Percentiles rank a stretch among this genome's conserved stretches.
phyloP scores from a whole-genome alignment of 2,797 vertebrate species.

The Cygnus olor region DNA sequence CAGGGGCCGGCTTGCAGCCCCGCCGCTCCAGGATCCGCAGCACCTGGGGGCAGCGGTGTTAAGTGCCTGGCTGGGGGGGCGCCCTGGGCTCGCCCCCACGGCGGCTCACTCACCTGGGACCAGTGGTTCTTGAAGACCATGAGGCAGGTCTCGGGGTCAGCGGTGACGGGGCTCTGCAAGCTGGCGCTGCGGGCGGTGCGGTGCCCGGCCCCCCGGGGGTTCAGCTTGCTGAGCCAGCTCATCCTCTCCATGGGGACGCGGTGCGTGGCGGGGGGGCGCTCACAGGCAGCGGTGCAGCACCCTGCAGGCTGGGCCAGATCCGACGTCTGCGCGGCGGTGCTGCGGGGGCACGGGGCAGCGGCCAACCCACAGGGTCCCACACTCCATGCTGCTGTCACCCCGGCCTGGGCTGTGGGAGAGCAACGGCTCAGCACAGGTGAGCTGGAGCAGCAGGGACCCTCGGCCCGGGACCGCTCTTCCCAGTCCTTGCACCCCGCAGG shows the following conservation, averaged over 20 bases:
- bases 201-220: conserved; percentile 83
- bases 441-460: not conserved
- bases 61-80: not conserved
- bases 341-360: not conserved
- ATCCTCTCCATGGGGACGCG: conserved; percentile 81
- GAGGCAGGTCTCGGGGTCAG: conserved; percentile 95
- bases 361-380: not conserved
- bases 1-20: conserved; percentile 79
- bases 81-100: not conserved
- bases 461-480: not conserved
- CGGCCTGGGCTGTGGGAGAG: not conserved
- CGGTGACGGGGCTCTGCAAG: conserved; percentile 86
- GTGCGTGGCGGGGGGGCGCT: not conserved
- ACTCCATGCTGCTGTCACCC: conserved; percentile 23
- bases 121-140: conserved; percentile 99
- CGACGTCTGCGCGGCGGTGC: not conserved
- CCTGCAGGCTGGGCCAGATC: not conserved
- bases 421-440: rapidly evolving
- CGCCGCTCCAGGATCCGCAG: conserved; percentile 89
- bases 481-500: rapidly evolving
- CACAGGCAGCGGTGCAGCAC: not conserved
- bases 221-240: conserved; percentile 97
- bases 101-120: conserved; percentile 89
- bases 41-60: conserved; percentile 76
- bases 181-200: conserved; percentile 79